These are phyloP conservation scores for Ptilodon capucinus DNA, from an alignment of 2,888 invertebrate species.

Conservation along the genomic window DNA sequence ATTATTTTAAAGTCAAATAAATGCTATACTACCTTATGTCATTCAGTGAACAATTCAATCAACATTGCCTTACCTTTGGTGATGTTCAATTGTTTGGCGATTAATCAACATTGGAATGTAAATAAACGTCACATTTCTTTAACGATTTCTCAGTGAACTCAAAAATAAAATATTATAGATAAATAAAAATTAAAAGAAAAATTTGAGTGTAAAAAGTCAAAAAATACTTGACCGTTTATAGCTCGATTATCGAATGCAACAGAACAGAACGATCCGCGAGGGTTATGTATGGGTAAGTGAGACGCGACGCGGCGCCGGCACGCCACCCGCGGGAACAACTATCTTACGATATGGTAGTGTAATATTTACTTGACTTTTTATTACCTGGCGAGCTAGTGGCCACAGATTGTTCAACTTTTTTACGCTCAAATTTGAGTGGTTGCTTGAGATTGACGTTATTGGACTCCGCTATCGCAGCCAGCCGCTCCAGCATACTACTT, in stretches of 20 bases:
- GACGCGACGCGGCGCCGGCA: constrained; percentile 29
- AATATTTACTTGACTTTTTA: constrained; percentile 84
- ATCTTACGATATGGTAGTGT: constrained; percentile 82
- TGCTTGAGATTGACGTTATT: constrained; percentile 91
- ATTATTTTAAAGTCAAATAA: constrained; percentile 77
- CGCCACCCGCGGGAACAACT: constrained; percentile 48
- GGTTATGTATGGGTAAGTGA: constrained; percentile 46
- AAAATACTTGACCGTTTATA: constrained; percentile 83
- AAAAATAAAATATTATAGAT: constrained; percentile 58
- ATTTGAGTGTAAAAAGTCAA: constrained; percentile 84
- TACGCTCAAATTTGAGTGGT: constrained; percentile 87
- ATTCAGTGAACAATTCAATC: constrained; percentile 64
- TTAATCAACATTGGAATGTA: constrained; percentile 76
- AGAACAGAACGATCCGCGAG: constrained; percentile 67
- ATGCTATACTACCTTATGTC: constrained; percentile 82
- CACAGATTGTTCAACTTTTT: constrained; percentile 84
- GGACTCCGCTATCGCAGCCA: constrained; percentile 95
- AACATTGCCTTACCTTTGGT: constrained; percentile 78
- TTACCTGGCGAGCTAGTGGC: constrained; percentile 84
- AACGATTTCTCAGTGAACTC: constrained; percentile 58
- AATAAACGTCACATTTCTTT: constrained; percentile 64
- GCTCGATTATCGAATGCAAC: constrained; percentile 78
- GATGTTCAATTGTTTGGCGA: constrained; percentile 66
- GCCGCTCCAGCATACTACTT: constrained; percentile 89
- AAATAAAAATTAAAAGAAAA: constrained; percentile 51